A percentile compares a stretch with the other conserved stretches of the same genome.
These are phyloP conservation scores for Pelmatolapia mariae DNA, from an alignment of 2,113 vertebrate genomes.

Conservation along the genomic window DNA sequence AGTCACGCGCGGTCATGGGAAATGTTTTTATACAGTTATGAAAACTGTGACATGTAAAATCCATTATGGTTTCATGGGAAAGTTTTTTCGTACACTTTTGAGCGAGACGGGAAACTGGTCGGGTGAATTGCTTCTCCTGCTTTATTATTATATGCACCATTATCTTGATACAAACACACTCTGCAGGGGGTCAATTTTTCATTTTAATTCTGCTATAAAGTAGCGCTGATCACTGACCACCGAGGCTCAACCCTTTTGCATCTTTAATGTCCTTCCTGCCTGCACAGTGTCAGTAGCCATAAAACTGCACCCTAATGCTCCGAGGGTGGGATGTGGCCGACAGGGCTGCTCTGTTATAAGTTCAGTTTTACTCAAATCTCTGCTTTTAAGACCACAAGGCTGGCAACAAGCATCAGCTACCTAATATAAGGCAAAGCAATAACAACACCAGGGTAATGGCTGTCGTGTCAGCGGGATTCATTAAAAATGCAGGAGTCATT, in stretches of 20 bases:
- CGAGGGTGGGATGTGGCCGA: background rate
- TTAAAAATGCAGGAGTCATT: slow-evolving; percentile 67
- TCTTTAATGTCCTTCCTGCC: slow-evolving; percentile 59
- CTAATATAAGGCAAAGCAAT: background rate
- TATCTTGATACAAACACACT: slow-evolving; percentile 33
- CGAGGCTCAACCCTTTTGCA: slow-evolving; percentile 47
- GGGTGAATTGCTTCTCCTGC: background rate
- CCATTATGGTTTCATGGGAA: background rate
- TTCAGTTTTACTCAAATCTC: slow-evolving; percentile 20
- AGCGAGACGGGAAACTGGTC: background rate
- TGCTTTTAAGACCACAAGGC: background rate
- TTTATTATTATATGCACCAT: slow-evolving; percentile 31
- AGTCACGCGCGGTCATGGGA: background rate
- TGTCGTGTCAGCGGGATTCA: slow-evolving; percentile 35
- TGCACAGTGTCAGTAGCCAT: slow-evolving; percentile 33
- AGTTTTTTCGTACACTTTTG: background rate
- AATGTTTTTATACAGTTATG: background rate
- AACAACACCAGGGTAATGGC: background rate
- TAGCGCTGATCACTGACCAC: slow-evolving; percentile 47
- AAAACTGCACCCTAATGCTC: slow-evolving; percentile 38
- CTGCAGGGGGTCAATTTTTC: slow-evolving; percentile 28
- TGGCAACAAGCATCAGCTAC: background rate
- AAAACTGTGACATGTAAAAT: background rate
- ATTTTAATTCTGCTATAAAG: slow-evolving; percentile 60
- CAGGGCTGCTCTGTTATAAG: background rate